phyloP scores from a whole-genome alignment of 1,140 invertebrate species.

The Drosophila chauvacae region DNA sequence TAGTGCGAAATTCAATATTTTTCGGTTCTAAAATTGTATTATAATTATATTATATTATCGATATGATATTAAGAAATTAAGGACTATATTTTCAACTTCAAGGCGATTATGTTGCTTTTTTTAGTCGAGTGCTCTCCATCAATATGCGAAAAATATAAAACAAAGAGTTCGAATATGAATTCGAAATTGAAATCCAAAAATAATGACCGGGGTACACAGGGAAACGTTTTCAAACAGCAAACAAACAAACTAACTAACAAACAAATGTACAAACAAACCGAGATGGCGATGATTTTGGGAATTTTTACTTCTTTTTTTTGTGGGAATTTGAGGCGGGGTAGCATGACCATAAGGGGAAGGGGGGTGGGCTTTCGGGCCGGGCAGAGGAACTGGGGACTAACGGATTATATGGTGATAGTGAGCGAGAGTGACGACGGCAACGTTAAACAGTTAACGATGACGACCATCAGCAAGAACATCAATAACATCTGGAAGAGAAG shows the following conservation, averaged over 20 bases:
- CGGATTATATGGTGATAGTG: conserved; percentile 44
- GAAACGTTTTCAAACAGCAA: conserved; percentile 46
- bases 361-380: background rate
- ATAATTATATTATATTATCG: background rate
- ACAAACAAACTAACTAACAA: conserved; percentile 45
- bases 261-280: conserved; percentile 50
- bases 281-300: conserved; percentile 39
- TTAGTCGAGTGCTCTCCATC: background rate
- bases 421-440: conserved; percentile 75
- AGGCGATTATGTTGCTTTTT: background rate
- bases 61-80: background rate
- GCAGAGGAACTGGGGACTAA: conserved; percentile 5
- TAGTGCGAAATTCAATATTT: background rate
- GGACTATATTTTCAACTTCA: background rate
- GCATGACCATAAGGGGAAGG: conserved; percentile 14
- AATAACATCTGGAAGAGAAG: conserved; percentile 78
- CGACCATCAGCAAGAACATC: conserved; percentile 73
- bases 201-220: conserved; percentile 21
- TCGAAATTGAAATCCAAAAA: conserved; percentile 16
- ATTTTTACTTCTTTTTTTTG: background rate
- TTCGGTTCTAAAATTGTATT: background rate
- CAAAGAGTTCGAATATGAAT: background rate
- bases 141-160: conserved; percentile 31
- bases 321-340: background rate
- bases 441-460: conserved; percentile 82